Evolutionary conservation across 1,140 invertebrate genomes (phyloP), one percentile per base, ranked within the genome.

Genomic region (Philotrypesis tridentata): DNA sequence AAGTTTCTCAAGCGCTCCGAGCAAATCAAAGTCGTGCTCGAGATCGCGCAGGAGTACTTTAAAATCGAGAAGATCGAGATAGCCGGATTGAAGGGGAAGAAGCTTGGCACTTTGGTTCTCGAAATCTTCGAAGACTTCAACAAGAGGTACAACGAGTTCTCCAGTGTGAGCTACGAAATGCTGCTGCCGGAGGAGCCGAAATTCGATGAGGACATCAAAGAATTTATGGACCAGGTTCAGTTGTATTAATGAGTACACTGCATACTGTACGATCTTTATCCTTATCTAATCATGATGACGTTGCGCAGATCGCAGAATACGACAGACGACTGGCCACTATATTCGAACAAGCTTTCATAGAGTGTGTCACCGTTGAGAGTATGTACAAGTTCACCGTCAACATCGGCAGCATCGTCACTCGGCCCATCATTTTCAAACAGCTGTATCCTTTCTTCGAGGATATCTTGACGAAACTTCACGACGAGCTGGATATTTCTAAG

Each of bases 11-110:
- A 93, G 65, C 90, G 95, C 0, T 89, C 95, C 5, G 82, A 84
- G 70, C 84, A 91, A 37, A 87, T 91, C 14, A 83, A 89, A 85
- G 89, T 88, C 6, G 93, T 97, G 84, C 94, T 97, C 82, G 93
- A 95, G 63, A 94, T 95, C 0, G 94, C 95, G 0, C 90, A 94
- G 7, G 97, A 98, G 89, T 97, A 97, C 87, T 89, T 95, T n/a
- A 97, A 97, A 88, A 88, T 98, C 72, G 97, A 98, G 90, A 97
- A 96, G 89, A 93, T 97, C 11, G 97, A 98, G 91, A 94, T 97
- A 82, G 95, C 95, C 73, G 96, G 97, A 1, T 92, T 96, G 21
- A 94, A 95, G 88, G 96, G 96, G 23, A 94, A 95, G 87, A 93
- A 91, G 67, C 91, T 97, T 21, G 87, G 86, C 55, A 82, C 91